phyloP scores from a whole-genome alignment of 2,797 vertebrate genomes.

The Myotis daubentonii region DNA sequence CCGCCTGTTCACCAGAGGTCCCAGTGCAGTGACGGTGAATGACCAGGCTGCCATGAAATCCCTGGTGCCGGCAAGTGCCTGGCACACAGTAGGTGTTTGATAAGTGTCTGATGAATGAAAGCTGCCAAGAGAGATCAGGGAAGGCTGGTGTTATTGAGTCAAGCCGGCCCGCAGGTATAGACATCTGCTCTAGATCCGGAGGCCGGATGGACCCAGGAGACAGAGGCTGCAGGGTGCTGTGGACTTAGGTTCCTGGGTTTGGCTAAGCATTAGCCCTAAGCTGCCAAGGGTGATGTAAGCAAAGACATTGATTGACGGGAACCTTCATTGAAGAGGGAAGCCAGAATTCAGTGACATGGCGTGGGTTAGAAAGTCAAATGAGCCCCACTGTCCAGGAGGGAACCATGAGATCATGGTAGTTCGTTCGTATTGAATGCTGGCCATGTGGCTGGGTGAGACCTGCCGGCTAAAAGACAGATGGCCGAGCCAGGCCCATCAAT shows the following conservation, averaged over 20 bases:
- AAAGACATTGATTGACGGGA: neutral
- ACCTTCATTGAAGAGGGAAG: neutral
- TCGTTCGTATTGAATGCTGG: neutral
- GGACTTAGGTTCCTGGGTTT: neutral
- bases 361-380: neutral
- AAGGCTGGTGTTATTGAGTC: neutral
- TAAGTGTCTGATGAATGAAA: neutral
- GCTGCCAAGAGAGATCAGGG: neutral
- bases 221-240: neutral
- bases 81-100: neutral
- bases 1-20: neutral
- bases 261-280: neutral
- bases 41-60: neutral
- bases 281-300: neutral
- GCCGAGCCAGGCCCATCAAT: neutral
- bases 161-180: neutral
- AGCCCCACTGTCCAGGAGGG: neutral
- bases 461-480: neutral
- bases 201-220: neutral
- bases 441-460: neutral
- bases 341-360: neutral
- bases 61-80: neutral
- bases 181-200: neutral
- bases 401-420: neutral
- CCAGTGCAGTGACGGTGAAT: neutral